phyloP scores from a whole-genome alignment of 2,888 invertebrate genomes.

The Digitonthophagus gazella region DNA sequence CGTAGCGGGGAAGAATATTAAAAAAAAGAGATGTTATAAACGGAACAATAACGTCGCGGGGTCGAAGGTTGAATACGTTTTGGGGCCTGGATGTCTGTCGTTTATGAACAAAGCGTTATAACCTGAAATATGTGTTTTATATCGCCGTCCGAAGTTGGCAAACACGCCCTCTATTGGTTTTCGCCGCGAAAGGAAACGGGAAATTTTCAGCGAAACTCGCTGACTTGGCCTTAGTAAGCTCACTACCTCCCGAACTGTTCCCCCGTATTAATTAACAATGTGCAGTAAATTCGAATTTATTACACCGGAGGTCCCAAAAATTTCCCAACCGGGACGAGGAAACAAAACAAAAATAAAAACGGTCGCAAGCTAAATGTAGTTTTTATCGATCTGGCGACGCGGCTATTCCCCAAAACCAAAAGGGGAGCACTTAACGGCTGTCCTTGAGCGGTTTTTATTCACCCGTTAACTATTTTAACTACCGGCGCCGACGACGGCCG shows the following conservation, averaged over 20 bases:
- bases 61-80: neutral
- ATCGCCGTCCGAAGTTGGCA: neutral
- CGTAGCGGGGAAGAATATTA: neutral
- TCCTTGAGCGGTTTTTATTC: neutral
- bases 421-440: neutral
- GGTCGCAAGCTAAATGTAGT: neutral
- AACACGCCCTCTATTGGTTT: neutral
- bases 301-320: neutral
- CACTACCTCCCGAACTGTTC: neutral
- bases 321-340: neutral
- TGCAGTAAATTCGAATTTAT: neutral
- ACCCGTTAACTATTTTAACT: neutral
- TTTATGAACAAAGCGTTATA: neutral
- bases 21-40: neutral
- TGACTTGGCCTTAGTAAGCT: neutral
- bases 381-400: neutral
- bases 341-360: neutral
- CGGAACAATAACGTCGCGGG: neutral
- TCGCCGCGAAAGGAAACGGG: neutral
- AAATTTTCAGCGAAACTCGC: neutral
- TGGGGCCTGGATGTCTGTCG: neutral
- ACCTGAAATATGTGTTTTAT: neutral
- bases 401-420: neutral
- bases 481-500: too few species aligned
- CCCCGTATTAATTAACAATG: neutral